A percentile compares a stretch with the other conserved stretches of the same genome.
phyloP scores from a whole-genome alignment of 2,888 invertebrate species.

The Coleophora deauratella region DNA sequence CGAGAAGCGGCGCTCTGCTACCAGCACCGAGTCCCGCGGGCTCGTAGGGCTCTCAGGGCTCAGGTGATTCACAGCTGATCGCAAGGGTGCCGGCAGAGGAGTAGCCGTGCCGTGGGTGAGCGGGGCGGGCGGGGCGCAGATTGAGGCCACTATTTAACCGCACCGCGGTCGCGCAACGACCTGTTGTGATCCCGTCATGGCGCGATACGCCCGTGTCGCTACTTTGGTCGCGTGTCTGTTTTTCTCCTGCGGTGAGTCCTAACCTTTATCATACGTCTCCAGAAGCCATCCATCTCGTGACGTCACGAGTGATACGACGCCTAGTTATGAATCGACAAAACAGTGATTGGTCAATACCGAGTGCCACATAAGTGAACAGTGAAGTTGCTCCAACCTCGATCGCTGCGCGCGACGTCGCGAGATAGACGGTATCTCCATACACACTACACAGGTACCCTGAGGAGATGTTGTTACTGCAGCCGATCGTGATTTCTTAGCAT shows the following conservation, averaged over 20 bases:
- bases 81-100: slow-evolving; percentile 65
- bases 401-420: slow-evolving; percentile 53
- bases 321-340: slow-evolving; percentile 41
- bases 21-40: background rate
- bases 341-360: slow-evolving; percentile 49
- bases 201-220: slow-evolving; percentile 74
- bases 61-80: slow-evolving; percentile 40
- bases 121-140: slow-evolving; percentile 69
- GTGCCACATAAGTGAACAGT: slow-evolving; percentile 65
- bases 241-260: slow-evolving; percentile 73
- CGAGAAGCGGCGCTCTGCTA: background rate
- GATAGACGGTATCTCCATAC: slow-evolving; percentile 48
- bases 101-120: slow-evolving; percentile 67
- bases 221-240: slow-evolving; percentile 73
- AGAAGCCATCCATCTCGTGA: slow-evolving; percentile 62
- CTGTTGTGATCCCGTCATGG: slow-evolving; percentile 76
- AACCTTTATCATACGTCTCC: slow-evolving; percentile 66
- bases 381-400: slow-evolving; percentile 47
- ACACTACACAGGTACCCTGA: slow-evolving; percentile 34
- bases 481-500: slow-evolving; percentile 49
- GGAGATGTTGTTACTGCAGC: slow-evolving; percentile 39
- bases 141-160: slow-evolving; percentile 74
- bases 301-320: slow-evolving; percentile 55
- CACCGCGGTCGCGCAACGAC: slow-evolving; percentile 69
- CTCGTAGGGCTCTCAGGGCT: background rate